Evolutionary conservation across 1,140 invertebrate species (phyloP).

Genomic region (Drosophila parabipectinata): DNA sequence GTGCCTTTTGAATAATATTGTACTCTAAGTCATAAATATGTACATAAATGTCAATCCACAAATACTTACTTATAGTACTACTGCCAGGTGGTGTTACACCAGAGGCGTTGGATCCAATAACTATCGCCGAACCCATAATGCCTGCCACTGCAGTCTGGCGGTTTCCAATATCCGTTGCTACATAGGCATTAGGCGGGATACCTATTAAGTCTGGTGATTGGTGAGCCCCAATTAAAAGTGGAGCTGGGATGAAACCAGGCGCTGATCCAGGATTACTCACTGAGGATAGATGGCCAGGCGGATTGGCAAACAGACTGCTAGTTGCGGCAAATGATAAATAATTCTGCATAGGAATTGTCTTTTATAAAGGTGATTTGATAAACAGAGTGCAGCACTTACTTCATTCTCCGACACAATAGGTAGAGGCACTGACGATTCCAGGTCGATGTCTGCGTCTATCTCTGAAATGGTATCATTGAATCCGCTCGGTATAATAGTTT

Average conservation of each 20-base stretch:
- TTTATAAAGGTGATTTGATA: neutral
- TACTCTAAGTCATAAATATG: neutral
- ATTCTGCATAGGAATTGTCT: constrained; percentile 56
- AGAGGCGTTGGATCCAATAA: constrained; percentile 56
- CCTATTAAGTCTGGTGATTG: constrained; percentile 80
- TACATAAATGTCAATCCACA: too few relatives aligned
- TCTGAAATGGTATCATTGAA: constrained; percentile 90
- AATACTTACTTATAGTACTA: constrained; percentile 70
- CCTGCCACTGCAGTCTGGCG: constrained; percentile 38
- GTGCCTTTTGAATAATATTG: constrained; percentile 47
- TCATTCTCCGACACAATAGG: constrained; percentile 79
- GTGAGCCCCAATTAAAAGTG: constrained; percentile 52
- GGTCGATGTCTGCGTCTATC: constrained; percentile 90
- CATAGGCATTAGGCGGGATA: constrained; percentile 54
- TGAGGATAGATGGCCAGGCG: constrained; percentile 49
- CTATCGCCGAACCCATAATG: constrained; percentile 70
- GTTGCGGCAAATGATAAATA: constrained; percentile 73
- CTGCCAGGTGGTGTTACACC: constrained; percentile 46
- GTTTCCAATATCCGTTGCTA: constrained; percentile 42
- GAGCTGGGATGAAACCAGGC: constrained; percentile 51
- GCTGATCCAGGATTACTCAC: constrained; percentile 17
- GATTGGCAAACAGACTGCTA: constrained; percentile 61
- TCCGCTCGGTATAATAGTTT: constrained; percentile 89
- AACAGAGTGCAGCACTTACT: constrained; percentile 46
- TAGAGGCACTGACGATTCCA: constrained; percentile 86